Conservation (phyloP, 2,113 vertebrate species). For the Alligator sinensis region DNA sequence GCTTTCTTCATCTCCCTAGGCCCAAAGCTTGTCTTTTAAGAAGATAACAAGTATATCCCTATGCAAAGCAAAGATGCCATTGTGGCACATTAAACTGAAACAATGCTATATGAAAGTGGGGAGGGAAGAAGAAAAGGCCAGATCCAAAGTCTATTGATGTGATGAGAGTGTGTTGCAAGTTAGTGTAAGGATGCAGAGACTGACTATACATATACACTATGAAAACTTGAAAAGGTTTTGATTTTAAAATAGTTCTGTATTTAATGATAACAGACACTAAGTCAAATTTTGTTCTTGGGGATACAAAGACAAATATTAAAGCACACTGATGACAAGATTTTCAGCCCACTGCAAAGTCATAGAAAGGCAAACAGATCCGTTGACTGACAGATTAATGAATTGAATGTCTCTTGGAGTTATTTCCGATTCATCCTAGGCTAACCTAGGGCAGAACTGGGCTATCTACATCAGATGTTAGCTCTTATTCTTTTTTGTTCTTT, state of each 20-base stretch:
- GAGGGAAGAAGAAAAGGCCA: background rate
- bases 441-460: background rate
- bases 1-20: background rate
- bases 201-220: background rate
- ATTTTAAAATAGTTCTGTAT: background rate
- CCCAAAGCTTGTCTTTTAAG: background rate
- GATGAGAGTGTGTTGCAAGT: background rate
- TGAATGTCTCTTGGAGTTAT: background rate
- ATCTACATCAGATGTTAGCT: background rate
- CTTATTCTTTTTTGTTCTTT: background rate
- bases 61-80: background rate
- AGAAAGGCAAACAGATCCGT: background rate
- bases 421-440: background rate
- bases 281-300: background rate
- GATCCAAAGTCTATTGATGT: background rate
- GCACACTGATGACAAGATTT: background rate
- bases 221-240: background rate
- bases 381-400: background rate
- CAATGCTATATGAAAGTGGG: background rate
- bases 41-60: background rate
- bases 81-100: background rate
- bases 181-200: background rate
- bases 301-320: background rate
- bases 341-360: background rate
- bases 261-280: background rate